A percentile compares a stretch with the other conserved stretches of the same genome.
These are phyloP conservation scores for Apistogramma diplotaenia DNA, from an alignment of 2,113 vertebrate genomes.

Conservation along the genomic window DNA sequence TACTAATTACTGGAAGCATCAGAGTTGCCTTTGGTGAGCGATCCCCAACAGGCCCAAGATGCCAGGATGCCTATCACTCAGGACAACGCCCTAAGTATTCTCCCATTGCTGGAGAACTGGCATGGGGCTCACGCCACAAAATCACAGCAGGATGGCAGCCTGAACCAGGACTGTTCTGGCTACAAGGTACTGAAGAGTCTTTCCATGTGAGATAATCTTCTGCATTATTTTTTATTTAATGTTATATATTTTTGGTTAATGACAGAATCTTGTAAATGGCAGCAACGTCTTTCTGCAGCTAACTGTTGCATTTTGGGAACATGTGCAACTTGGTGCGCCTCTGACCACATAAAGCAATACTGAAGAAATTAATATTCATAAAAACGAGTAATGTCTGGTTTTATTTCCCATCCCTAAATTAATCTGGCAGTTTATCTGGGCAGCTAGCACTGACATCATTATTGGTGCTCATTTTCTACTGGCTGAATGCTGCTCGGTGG, in stretches of 20 bases:
- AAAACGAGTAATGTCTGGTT: too few species aligned
- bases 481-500: too few species aligned
- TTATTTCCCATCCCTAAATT: too few species aligned
- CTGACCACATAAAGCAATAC: too few species aligned
- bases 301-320: too few species aligned
- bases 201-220: not conserved
- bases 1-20: not conserved
- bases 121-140: constrained; percentile 61
- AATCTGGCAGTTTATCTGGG: too few species aligned
- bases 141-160: constrained; percentile 53
- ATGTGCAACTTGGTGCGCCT: too few species aligned
- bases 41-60: constrained; percentile 68
- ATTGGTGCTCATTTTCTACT: too few species aligned
- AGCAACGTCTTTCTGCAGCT: too few species aligned
- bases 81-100: constrained; percentile 89
- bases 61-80: constrained; percentile 93
- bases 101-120: constrained; percentile 88
- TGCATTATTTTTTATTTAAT: not conserved
- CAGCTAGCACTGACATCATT: too few species aligned
- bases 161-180: constrained; percentile 6
- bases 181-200: constrained; percentile 7
- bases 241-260: not conserved
- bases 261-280: too few species aligned
- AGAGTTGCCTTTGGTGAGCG: constrained; percentile 10
- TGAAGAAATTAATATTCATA: too few species aligned